A percentile compares a stretch with the other conserved stretches of the same genome.
These are phyloP conservation scores for Panagrolaimus sp. DNA, from an alignment of 1,140 invertebrate species.

Conservation along the genomic window DNA sequence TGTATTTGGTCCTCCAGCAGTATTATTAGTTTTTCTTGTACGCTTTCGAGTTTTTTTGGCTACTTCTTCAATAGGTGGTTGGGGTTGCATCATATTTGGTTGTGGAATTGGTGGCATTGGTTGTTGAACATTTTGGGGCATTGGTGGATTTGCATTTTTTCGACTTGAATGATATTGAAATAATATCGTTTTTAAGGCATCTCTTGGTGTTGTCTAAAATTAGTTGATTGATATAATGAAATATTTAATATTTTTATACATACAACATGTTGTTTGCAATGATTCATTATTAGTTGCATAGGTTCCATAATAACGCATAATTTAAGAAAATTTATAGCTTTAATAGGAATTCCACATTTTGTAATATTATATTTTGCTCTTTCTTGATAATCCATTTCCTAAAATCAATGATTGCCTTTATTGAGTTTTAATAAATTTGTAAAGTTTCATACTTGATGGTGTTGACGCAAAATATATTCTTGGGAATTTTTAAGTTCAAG, in stretches of 20 bases:
- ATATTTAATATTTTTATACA: constrained; percentile 1
- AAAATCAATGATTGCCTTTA: constrained; percentile 13
- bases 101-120: not conserved
- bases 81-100: not conserved
- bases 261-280: constrained; percentile 73
- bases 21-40: constrained; percentile 24
- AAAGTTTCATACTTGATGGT: constrained; percentile 20
- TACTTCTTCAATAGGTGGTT: constrained; percentile 23
- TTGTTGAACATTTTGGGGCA: not conserved
- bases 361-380: constrained; percentile 18
- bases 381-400: constrained; percentile 9
- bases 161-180: constrained; percentile 3
- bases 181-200: constrained; percentile 13
- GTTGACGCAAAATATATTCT: constrained; percentile 23
- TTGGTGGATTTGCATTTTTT: constrained; percentile 14
- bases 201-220: constrained; percentile 14
- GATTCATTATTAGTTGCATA: constrained; percentile 97
- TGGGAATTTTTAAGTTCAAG: constrained; percentile 27
- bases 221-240: not conserved
- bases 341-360: constrained; percentile 21
- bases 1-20: not conserved
- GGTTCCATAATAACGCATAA: constrained; percentile 96
- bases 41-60: constrained; percentile 26
- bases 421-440: constrained; percentile 10
- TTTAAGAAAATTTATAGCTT: constrained; percentile 70